phyloP scores from a whole-genome alignment of 2,113 vertebrate species.

The Microcebus ravelobensis region DNA sequence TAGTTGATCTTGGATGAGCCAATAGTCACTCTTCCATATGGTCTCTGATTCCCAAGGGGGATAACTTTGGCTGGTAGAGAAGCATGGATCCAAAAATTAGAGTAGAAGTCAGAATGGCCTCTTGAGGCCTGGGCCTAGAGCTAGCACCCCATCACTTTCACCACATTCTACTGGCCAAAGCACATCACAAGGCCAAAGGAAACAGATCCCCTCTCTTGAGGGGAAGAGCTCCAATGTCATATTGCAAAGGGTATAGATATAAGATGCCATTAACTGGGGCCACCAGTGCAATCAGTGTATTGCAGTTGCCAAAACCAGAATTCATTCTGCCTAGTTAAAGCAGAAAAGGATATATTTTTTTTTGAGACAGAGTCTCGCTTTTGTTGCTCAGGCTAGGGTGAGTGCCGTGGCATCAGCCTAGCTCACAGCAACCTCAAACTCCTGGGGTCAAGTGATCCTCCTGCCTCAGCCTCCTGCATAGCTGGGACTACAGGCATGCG shows the following conservation, averaged over 20 bases:
- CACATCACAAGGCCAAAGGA: neutral
- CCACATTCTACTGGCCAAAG: neutral
- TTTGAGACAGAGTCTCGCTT: no score
- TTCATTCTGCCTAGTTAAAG: neutral
- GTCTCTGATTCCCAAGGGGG: neutral
- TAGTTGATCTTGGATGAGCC: neutral
- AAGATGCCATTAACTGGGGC: no score
- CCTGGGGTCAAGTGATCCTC: no score
- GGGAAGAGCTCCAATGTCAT: neutral
- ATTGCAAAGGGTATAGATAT: neutral
- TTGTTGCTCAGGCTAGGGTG: no score
- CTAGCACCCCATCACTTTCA: neutral
- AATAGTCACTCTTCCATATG: neutral
- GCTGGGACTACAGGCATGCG: no score
- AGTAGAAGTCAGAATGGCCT: neutral
- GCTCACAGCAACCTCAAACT: no score
- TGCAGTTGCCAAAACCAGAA: neutral
- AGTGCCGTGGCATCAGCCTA: no score
- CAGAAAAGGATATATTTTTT: neutral
- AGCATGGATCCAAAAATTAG: neutral
- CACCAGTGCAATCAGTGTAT: neutral
- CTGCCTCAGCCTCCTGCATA: no score
- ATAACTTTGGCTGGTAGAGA: neutral
- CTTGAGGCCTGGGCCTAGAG: neutral
- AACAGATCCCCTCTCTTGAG: neutral